Percentiles rank a stretch among this genome's conserved stretches.
phyloP scores from a whole-genome alignment of 2,888 invertebrate genomes.

The Sphaeridia pumilis region DNA sequence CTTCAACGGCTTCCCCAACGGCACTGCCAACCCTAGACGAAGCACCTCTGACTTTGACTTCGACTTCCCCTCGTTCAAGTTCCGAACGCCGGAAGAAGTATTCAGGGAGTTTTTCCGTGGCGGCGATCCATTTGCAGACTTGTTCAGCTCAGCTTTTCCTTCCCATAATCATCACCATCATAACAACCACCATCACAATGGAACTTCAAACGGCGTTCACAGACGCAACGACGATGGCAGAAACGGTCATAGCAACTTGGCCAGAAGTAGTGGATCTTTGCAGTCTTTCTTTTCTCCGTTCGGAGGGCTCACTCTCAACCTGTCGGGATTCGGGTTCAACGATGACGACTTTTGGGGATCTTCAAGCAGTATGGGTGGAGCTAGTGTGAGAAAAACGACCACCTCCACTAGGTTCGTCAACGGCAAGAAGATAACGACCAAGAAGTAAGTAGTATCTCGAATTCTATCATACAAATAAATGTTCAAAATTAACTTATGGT shows the following conservation, averaged over 20 bases:
- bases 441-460: constrained; percentile 77
- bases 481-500: too few species aligned
- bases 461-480: too few species aligned
- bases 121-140: constrained; percentile 70
- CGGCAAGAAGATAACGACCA: constrained; percentile 94
- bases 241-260: neutral
- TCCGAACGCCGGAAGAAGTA: constrained; percentile 48
- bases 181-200: too few species aligned
- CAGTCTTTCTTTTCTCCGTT: constrained; percentile 52
- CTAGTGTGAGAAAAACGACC: constrained; percentile 66
- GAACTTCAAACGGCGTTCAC: neutral
- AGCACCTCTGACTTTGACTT: constrained; percentile 51
- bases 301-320: constrained; percentile 43
- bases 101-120: constrained; percentile 97
- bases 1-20: constrained; percentile 63
- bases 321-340: constrained; percentile 25
- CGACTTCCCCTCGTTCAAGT: constrained; percentile 67
- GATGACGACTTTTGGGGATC: constrained; percentile 40
- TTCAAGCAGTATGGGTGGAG: constrained; percentile 46
- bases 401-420: constrained; percentile 90
- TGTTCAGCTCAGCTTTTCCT: constrained; percentile 48
- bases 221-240: constrained; percentile 12
- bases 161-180: constrained; percentile 21
- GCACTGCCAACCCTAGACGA: constrained; percentile 48
- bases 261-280: too few species aligned